Evolutionary conservation across 2,113 vertebrate genomes (phyloP).

Genomic region (Carassius auratus): DNA sequence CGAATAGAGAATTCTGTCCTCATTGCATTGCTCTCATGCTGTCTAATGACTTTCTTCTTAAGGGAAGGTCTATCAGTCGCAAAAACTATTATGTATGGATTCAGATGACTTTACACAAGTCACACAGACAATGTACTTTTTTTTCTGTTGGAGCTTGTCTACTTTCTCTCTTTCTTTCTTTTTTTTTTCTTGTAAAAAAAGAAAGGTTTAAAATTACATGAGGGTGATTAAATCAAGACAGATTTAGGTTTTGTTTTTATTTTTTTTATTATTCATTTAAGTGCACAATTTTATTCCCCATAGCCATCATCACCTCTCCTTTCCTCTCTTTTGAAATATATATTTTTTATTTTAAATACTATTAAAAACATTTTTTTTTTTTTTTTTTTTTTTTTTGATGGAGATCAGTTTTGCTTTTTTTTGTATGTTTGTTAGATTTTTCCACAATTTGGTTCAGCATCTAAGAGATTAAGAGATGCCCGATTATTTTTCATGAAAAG

Average conservation of each 20-base stretch:
- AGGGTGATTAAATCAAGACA: not conserved
- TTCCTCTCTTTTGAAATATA: not conserved
- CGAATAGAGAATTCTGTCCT: not conserved
- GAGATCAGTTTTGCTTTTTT: not conserved
- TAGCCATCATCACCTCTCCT: conserved; percentile 26
- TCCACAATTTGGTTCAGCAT: not conserved
- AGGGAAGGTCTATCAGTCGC: not conserved
- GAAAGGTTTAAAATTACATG: not conserved
- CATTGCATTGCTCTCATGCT: not conserved
- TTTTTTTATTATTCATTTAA: not conserved
- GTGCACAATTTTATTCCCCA: not conserved
- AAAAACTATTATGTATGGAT: not conserved
- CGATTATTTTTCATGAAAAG: not conserved
- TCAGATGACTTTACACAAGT: not conserved
- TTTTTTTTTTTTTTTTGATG: not conserved
- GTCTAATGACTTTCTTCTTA: not conserved
- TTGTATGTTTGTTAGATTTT: not conserved
- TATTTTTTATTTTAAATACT: too few relatives aligned
- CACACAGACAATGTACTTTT: not conserved
- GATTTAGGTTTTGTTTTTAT: not conserved
- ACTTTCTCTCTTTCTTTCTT: not conserved
- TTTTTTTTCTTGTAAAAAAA: not conserved
- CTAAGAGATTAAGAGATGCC: not conserved
- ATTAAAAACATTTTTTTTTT: too few relatives aligned
- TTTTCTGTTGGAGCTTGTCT: not conserved